These are phyloP conservation scores for Oligia latruncula DNA, from an alignment of 2,888 invertebrate species.

Conservation along the genomic window DNA sequence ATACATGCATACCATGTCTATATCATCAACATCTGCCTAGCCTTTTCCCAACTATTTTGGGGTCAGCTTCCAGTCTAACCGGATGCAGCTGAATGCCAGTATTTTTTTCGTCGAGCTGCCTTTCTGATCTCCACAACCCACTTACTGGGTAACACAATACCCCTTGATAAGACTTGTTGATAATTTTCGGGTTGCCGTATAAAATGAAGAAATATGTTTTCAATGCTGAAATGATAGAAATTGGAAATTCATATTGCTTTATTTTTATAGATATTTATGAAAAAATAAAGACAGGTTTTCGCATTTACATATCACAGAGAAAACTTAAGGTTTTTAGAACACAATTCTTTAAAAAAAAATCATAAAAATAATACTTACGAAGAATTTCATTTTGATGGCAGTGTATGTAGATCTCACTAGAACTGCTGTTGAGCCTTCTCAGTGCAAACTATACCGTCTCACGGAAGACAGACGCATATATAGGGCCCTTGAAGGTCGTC, in stretches of 20 bases:
- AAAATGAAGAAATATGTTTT: not conserved
- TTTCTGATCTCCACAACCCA: not conserved
- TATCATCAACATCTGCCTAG: too few relatives aligned
- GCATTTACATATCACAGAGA: not conserved
- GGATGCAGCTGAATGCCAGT: not conserved
- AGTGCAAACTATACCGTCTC: constrained; percentile 85
- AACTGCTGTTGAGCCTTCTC: constrained; percentile 87
- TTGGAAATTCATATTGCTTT: not conserved
- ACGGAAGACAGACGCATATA: constrained; percentile 82
- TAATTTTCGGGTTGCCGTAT: not conserved
- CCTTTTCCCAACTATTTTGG: not conserved
- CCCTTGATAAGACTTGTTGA: not conserved
- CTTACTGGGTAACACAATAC: not conserved
- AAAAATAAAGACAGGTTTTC: not conserved
- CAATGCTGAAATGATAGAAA: not conserved
- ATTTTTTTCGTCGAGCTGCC: not conserved
- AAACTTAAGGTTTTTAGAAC: not conserved
- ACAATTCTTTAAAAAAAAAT: not conserved
- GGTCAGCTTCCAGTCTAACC: too few relatives aligned
- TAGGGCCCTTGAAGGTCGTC: constrained; percentile 83
- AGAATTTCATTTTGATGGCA: constrained; percentile 85
- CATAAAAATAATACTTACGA: constrained; percentile 77
- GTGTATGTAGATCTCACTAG: constrained; percentile 81
- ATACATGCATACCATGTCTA: not conserved
- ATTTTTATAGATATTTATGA: not conserved